phyloP scores from a whole-genome alignment of 37 sponge, comb jelly and placozoan species.

The Hormiphora californensis region DNA sequence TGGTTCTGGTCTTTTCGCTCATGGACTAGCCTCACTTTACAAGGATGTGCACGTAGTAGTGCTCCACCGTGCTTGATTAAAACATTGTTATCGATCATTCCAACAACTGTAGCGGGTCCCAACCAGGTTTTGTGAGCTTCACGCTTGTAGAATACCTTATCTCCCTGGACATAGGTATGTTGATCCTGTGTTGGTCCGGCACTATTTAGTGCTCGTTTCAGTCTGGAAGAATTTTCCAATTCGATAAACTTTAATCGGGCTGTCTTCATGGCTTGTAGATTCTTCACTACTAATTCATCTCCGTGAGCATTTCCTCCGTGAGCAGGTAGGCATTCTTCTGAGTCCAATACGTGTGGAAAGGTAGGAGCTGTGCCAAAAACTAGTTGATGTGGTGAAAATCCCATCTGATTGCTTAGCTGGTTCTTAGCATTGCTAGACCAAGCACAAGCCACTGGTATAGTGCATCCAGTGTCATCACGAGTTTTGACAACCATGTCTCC shows the following conservation, averaged over 20 bases:
- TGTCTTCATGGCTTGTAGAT: not conserved
- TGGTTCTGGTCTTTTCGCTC: no score
- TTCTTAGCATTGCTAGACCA: slow-evolving; percentile 38
- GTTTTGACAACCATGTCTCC: not conserved
- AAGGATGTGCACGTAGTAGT: not conserved
- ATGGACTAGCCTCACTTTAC: slow-evolving; percentile 26
- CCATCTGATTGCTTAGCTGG: not conserved
- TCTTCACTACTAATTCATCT: no score
- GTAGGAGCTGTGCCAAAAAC: not conserved
- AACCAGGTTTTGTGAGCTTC: not conserved
- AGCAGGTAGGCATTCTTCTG: no score
- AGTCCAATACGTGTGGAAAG: no score
- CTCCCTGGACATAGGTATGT: not conserved
- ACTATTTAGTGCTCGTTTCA: not conserved
- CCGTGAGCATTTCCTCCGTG: no score
- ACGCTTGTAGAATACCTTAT: not conserved
- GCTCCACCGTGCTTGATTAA: slow-evolving; percentile 18
- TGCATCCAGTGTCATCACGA: not conserved
- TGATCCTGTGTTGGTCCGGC: not conserved
- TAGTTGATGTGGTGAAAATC: slow-evolving; percentile 6
- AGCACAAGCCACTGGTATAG: not conserved
- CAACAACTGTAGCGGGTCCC: slow-evolving; percentile 30
- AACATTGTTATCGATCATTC: not conserved
- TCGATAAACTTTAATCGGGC: slow-evolving; percentile 39
- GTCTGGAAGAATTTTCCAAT: not conserved